Conservation (phyloP, 1,140 invertebrate species). For the Daktulosphaira vitifoliae region DNA sequence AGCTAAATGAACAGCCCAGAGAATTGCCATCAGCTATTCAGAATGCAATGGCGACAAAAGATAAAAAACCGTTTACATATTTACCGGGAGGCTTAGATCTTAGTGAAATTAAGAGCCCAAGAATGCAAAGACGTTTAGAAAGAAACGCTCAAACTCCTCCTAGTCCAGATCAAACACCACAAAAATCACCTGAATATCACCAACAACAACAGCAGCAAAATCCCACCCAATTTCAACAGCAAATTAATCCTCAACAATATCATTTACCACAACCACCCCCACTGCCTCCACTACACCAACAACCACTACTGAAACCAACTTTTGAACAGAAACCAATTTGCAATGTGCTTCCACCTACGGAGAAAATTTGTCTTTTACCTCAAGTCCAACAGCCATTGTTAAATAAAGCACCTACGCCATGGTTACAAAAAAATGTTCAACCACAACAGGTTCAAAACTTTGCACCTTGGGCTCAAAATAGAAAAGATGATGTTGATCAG, state of each 20-base stretch:
- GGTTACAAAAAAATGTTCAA: constrained; percentile 47
- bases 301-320: background rate
- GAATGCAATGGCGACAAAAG: constrained; percentile 88
- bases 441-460: constrained; percentile 44
- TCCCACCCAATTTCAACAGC: constrained; percentile 45
- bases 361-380: constrained; percentile 11
- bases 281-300: constrained; percentile 21
- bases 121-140: constrained; percentile 73
- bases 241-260: background rate
- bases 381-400: constrained; percentile 38
- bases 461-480: constrained; percentile 46
- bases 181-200: constrained; percentile 39
- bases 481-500: constrained; percentile 34
- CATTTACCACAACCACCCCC: constrained; percentile 22
- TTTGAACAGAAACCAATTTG: constrained; percentile 11
- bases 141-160: constrained; percentile 55
- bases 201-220: constrained; percentile 41
- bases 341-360: background rate
- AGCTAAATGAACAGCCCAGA: constrained; percentile 38
- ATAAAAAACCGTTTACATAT: constrained; percentile 92
- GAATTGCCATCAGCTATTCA: constrained; percentile 82
- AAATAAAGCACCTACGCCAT: constrained; percentile 51
- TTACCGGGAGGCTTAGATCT: constrained; percentile 82
- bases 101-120: constrained; percentile 77
- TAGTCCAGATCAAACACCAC: constrained; percentile 41